These are phyloP conservation scores for Acinonyx jubatus DNA, from an alignment of 2,113 vertebrate genomes.

Conservation along the genomic window DNA sequence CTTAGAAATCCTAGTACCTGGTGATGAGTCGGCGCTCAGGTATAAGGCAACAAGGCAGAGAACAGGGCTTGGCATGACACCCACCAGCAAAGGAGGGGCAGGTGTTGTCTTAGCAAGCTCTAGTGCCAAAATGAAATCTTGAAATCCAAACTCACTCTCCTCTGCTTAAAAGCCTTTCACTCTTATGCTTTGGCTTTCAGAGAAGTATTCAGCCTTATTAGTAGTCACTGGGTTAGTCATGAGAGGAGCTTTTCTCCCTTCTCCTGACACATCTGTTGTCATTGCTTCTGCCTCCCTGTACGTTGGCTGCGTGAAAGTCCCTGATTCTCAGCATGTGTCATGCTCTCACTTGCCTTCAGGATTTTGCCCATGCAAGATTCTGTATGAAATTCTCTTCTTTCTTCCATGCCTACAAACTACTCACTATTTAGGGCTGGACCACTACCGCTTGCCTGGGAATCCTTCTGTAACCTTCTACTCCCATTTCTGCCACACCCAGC, in stretches of 20 bases:
- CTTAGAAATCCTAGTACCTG: constrained; percentile 37
- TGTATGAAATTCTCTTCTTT: neutral
- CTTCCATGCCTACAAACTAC: neutral
- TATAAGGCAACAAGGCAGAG: neutral
- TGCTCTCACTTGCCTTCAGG: neutral
- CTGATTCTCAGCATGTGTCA: neutral
- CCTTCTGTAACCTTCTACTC: neutral
- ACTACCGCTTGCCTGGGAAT: neutral
- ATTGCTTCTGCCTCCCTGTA: neutral
- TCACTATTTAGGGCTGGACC: neutral
- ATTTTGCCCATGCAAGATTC: neutral
- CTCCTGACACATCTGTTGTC: neutral
- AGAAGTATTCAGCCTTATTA: neutral
- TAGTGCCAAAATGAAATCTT: neutral
- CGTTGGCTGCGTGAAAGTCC: fast-evolving
- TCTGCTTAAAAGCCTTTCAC: neutral
- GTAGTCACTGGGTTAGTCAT: neutral
- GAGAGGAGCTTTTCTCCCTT: neutral
- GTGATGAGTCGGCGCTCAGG: neutral
- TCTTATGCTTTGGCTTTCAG: neutral
- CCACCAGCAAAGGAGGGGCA: fast-evolving
- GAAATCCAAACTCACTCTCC: neutral
- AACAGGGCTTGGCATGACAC: neutral
- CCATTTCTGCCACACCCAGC: neutral
- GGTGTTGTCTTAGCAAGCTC: neutral